A percentile compares a stretch with the other conserved stretches of the same genome.
Evolutionary conservation across 2,113 vertebrate genomes (phyloP).

Genomic region (Oryzias melastigma): DNA sequence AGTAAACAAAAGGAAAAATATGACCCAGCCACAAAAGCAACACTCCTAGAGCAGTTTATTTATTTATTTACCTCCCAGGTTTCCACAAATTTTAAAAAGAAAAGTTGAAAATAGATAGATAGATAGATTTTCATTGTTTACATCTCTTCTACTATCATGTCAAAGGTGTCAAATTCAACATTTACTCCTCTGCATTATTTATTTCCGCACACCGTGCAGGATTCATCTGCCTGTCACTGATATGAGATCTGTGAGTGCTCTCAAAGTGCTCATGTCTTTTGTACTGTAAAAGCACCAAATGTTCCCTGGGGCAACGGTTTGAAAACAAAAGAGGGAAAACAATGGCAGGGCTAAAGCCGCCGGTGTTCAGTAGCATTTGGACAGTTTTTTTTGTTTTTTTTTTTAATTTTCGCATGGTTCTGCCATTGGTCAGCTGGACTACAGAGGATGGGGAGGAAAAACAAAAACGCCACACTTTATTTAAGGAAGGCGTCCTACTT

Average conservation of each 20-base stretch:
- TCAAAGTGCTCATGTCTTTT: slow-evolving; percentile 8
- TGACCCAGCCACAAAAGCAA: background rate
- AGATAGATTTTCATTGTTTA: slow-evolving; percentile 42
- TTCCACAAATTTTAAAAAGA: slow-evolving; percentile 11
- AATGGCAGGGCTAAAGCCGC: slow-evolving; percentile 37
- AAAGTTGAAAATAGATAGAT: slow-evolving; percentile 28
- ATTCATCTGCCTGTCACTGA: slow-evolving; percentile 36
- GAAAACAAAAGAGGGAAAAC: slow-evolving; percentile 64
- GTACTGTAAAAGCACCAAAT: slow-evolving; percentile 17
- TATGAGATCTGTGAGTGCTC: slow-evolving; percentile 18
- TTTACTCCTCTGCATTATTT: slow-evolving; percentile 49
- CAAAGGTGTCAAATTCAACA: slow-evolving; percentile 40
- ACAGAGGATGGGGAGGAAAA: background rate
- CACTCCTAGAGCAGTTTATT: slow-evolving; percentile 3
- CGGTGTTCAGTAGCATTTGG: slow-evolving; percentile 18
- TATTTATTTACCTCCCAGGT: slow-evolving; percentile 4
- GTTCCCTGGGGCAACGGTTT: slow-evolving; percentile 22
- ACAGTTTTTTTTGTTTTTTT: too few relatives aligned
- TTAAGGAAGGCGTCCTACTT: background rate
- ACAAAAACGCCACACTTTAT: background rate
- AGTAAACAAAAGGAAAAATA: too few relatives aligned
- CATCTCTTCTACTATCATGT: slow-evolving; percentile 39
- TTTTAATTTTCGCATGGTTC: background rate
- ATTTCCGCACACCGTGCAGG: slow-evolving; percentile 39
- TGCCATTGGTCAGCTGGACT: background rate